These are phyloP conservation scores for Tenthredo mesomela DNA, from an alignment of 2,888 invertebrate genomes.

Conservation along the genomic window DNA sequence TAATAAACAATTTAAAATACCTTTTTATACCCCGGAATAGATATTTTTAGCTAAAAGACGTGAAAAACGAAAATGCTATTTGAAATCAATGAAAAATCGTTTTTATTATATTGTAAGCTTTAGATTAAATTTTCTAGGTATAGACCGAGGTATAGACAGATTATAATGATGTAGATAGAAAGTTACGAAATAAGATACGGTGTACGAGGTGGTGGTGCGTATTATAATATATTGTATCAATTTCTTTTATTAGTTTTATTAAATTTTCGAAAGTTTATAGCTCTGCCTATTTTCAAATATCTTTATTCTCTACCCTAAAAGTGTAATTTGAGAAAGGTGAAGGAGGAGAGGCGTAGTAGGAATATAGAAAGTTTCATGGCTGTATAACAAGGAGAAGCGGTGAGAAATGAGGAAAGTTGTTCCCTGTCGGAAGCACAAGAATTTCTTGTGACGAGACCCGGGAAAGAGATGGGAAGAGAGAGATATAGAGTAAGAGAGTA, in stretches of 20 bases:
- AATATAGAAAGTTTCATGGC: constrained; percentile 63
- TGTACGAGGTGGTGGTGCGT: background rate
- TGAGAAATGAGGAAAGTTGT: constrained; percentile 72
- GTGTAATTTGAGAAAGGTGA: constrained; percentile 49
- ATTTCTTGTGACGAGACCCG: constrained; percentile 67
- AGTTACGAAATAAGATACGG: background rate
- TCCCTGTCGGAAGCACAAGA: constrained; percentile 68
- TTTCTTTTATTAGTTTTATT: background rate
- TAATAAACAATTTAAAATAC: too few species aligned
- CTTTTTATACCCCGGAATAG: too few species aligned
- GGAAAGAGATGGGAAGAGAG: constrained; percentile 36
- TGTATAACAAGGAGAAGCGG: constrained; percentile 67
- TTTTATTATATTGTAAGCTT: background rate
- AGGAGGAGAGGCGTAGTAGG: constrained; percentile 29
- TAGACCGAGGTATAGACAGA: background rate
- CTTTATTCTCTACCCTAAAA: constrained; percentile 42
- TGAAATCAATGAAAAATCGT: too few species aligned
- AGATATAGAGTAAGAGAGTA: background rate
- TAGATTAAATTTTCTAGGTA: background rate
- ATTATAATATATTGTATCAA: background rate
- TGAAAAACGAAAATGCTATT: background rate
- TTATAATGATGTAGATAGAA: background rate
- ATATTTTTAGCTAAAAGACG: too few species aligned
- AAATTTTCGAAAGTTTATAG: constrained; percentile 32
- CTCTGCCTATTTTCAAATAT: constrained; percentile 40